Base-by-base conservation (phyloP, 2,113 vertebrate species). In the Panthera leo region DNA sequence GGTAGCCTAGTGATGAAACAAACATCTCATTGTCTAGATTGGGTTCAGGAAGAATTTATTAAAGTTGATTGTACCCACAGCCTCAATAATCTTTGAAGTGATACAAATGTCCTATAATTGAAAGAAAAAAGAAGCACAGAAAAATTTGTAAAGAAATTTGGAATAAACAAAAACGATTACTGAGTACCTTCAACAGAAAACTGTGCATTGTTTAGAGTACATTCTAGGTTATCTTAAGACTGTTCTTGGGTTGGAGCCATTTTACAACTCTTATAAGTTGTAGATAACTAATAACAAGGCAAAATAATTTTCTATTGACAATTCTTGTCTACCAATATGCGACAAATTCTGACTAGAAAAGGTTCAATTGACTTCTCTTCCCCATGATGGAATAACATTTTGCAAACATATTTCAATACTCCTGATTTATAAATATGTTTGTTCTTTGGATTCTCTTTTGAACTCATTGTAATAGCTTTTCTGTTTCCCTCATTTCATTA, bases 341-440 rank as follows among this genome's bases (percentile, higher is more conserved):
- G 70, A 63, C 65, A 45, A 84, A 89, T 85, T 68, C 58, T 67
- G 39, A 65, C 75, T 68, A 61, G 39, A 2, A n/a, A 67, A 88
- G 45, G 27, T 42, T 82, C 58, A 15, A 27, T 71, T 89, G 42
- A 94, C 39, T 94, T 82, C n/a, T 48, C 15, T 87, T 75, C 27
- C 14, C 2, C 34, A 70, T 2, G 3, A 55, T n/a, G 29, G 29
- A 67, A 95, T 79, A 73, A 25, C 1, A 0, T 70, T 95, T 85
- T 93, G 53, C 6, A 91, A 84, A 91, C 78, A 94, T 67, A 91
- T 87, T 65, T 96, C 76, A 89, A 31, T 71, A 93, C 87, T 79
- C 55, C 27, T 95, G 71, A 96, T 29, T 92, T 85, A 61, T 42
- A 88, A 87, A 31, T 61, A 27, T 70, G n/a, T 89, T 89, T 83